Conservation (phyloP, 2,888 invertebrate genomes). For the Muschampia plurimacula region DNA sequence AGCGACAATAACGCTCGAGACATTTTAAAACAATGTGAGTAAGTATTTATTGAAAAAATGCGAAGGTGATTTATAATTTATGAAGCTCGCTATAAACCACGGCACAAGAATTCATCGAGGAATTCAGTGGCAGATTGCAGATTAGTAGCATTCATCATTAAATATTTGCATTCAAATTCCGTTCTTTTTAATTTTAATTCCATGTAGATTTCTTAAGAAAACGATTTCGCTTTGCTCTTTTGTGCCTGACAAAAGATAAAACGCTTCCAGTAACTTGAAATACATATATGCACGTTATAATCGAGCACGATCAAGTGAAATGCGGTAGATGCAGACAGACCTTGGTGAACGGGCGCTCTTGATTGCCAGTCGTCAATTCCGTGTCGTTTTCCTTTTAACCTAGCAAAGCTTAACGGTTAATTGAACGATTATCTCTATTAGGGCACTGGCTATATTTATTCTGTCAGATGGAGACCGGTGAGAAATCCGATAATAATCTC, state of each 20-base stretch:
- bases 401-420: slow-evolving; percentile 52
- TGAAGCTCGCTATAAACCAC: slow-evolving; percentile 65
- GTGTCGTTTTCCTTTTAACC: slow-evolving; percentile 36
- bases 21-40: neutral
- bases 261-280: slow-evolving; percentile 38
- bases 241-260: slow-evolving; percentile 37
- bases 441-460: slow-evolving; percentile 55
- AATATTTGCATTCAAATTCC: slow-evolving; percentile 70
- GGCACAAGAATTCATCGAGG: slow-evolving; percentile 59
- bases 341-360: slow-evolving; percentile 32
- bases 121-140: slow-evolving; percentile 82
- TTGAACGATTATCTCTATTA: slow-evolving; percentile 56
- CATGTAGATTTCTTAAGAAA: slow-evolving; percentile 65
- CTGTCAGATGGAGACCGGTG: slow-evolving; percentile 53
- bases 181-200: slow-evolving; percentile 59
- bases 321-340: slow-evolving; percentile 37
- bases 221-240: slow-evolving; percentile 30
- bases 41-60: slow-evolving; percentile 46
- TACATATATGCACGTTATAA: slow-evolving; percentile 17
- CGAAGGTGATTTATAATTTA: slow-evolving; percentile 60
- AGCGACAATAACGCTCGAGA: neutral
- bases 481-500: slow-evolving; percentile 57
- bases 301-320: slow-evolving; percentile 30
- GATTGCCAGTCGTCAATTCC: slow-evolving; percentile 37
- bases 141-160: slow-evolving; percentile 75